Conservation (phyloP, 2,888 invertebrate species). For the Thyatira batis region DNA sequence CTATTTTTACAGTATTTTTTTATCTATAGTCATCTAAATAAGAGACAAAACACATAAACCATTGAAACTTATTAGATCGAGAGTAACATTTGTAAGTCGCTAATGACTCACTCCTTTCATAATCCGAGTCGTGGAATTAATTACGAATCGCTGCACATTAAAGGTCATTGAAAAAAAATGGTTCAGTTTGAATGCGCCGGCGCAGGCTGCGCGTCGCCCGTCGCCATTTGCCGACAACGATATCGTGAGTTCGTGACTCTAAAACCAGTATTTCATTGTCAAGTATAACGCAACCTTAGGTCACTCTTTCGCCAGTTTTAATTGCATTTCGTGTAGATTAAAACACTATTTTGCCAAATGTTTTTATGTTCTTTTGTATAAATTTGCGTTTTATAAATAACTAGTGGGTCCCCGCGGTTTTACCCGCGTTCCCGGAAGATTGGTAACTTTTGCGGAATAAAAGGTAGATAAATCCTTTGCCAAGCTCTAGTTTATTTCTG, state of each 20-base stretch:
- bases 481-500: no score
- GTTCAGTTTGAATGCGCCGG: constrained; percentile 14
- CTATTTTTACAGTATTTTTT: no score
- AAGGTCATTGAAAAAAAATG: constrained; percentile 22
- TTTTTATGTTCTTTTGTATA: constrained; percentile 27
- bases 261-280: constrained; percentile 47
- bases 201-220: constrained; percentile 17
- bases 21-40: no score
- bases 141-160: constrained; percentile 3
- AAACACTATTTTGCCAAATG: constrained; percentile 13
- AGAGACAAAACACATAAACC: no score
- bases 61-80: not conserved
- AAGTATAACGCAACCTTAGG: constrained; percentile 46
- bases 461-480: no score
- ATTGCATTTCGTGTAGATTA: constrained; percentile 32
- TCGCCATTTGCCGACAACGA: constrained; percentile 15
- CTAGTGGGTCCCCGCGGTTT: no score
- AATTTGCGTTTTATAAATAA: not conserved
- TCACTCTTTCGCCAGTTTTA: constrained; percentile 38
- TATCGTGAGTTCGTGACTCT: constrained; percentile 35
- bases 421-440: no score
- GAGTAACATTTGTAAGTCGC: not conserved
- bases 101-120: not conserved
- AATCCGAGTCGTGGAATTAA: not conserved
- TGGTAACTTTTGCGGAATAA: no score